Conservation (phyloP, 2,888 invertebrate species). For the Rambutsinella grinnellia region DNA sequence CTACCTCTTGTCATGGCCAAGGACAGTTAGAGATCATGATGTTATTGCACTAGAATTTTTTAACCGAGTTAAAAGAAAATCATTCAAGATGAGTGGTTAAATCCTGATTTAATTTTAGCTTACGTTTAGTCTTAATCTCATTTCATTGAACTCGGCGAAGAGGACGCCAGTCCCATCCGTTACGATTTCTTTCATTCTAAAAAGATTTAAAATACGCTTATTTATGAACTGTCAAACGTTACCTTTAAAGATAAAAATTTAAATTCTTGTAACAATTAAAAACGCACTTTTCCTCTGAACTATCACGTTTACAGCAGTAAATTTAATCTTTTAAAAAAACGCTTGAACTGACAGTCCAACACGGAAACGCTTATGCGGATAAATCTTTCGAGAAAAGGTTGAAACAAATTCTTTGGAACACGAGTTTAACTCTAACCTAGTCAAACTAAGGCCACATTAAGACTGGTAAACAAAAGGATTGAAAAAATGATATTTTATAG, state of each 20-base stretch:
- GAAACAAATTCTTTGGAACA: too few relatives aligned
- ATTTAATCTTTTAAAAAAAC: too few relatives aligned
- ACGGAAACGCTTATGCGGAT: too few relatives aligned
- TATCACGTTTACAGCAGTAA: too few relatives aligned
- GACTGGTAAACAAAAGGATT: slow-evolving; percentile 34
- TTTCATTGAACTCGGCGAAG: neutral
- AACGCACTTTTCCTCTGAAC: neutral
- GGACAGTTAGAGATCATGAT: too few relatives aligned
- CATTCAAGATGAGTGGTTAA: neutral
- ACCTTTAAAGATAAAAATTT: too few relatives aligned
- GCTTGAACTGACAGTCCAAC: too few relatives aligned
- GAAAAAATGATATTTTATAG: slow-evolving; percentile 17
- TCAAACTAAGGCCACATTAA: slow-evolving; percentile 23
- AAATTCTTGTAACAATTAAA: too few relatives aligned
- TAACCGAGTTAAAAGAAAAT: too few relatives aligned
- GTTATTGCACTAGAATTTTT: too few relatives aligned
- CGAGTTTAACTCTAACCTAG: slow-evolving; percentile 22
- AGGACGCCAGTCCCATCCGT: slow-evolving; percentile 34
- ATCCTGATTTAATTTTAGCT: neutral
- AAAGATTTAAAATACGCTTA: neutral
- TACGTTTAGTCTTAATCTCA: neutral
- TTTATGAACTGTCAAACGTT: too few relatives aligned
- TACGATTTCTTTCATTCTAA: slow-evolving; percentile 5
- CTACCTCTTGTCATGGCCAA: neutral
- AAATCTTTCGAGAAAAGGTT: too few relatives aligned